Evolutionary conservation across 2,113 vertebrate species (phyloP).

Genomic region (Podarcis cretensis): DNA sequence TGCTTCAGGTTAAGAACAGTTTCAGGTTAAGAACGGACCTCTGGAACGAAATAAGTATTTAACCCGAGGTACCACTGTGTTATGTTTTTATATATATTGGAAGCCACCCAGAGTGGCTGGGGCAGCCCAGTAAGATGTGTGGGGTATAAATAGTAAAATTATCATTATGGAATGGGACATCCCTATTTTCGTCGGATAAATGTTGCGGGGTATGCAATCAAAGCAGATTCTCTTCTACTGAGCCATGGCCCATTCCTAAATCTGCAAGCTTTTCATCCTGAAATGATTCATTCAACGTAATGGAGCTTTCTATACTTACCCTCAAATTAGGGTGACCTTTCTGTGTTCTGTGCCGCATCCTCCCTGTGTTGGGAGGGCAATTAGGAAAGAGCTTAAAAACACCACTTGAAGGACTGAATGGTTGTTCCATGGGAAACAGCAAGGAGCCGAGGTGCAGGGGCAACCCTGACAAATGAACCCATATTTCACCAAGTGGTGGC

Average conservation of each 20-base stretch:
- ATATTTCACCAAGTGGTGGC: slow-evolving; percentile 36
- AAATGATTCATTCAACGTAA: not conserved
- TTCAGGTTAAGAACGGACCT: too few species aligned
- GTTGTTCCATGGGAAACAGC: slow-evolving; percentile 17
- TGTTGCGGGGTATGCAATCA: too few species aligned
- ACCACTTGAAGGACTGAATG: slow-evolving; percentile 5
- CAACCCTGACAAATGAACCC: slow-evolving; percentile 31
- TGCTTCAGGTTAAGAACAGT: too few species aligned
- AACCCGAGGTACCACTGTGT: too few species aligned
- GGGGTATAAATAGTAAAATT: too few species aligned
- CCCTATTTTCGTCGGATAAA: too few species aligned
- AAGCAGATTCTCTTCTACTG: too few species aligned
- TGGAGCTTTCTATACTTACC: not conserved
- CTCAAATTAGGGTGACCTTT: slow-evolving; percentile 31
- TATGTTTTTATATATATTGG: too few species aligned
- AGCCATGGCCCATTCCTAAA: not conserved
- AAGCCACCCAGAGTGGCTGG: too few species aligned
- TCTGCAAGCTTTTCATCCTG: not conserved
- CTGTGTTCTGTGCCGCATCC: not conserved
- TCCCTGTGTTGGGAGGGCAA: slow-evolving; percentile 6
- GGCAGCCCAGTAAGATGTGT: too few species aligned
- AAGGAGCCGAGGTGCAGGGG: not conserved
- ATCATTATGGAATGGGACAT: too few species aligned
- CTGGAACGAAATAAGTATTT: too few species aligned
- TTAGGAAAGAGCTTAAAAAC: slow-evolving; percentile 43